Percentiles rank a stretch among this genome's conserved stretches.
Evolutionary conservation across 2,113 vertebrate species (phyloP).

Genomic region (Todiramphus chloris): DNA sequence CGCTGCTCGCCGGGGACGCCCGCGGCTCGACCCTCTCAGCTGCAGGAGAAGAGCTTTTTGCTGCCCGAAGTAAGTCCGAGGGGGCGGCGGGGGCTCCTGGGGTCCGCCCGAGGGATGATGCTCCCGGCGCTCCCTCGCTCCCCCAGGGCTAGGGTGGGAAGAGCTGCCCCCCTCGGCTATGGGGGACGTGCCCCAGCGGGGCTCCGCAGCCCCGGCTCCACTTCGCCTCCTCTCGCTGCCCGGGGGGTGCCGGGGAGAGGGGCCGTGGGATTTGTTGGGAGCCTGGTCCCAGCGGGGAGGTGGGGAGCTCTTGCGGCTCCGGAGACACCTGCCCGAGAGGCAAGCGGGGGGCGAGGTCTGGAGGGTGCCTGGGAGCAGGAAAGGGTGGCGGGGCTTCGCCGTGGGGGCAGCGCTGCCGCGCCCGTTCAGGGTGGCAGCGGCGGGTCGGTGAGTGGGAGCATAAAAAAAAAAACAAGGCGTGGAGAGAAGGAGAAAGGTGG

Average conservation of each 20-base stretch:
- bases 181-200: background rate
- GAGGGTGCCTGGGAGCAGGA: background rate
- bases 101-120: background rate
- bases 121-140: background rate
- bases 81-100: background rate
- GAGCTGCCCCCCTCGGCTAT: background rate
- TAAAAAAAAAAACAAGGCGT: background rate
- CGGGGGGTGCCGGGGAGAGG: background rate
- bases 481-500: background rate
- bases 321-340: background rate
- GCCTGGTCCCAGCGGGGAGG: background rate
- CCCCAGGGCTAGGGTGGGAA: background rate
- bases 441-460: background rate
- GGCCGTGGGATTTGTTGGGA: background rate
- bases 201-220: background rate
- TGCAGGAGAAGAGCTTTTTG: background rate
- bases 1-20: background rate
- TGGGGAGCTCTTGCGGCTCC: background rate
- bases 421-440: too few species aligned
- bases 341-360: accelerated
- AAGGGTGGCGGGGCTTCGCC: background rate
- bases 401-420: background rate
- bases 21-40: background rate
- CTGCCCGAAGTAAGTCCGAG: slow-evolving; percentile 28
- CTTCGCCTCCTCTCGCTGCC: background rate